Evolutionary conservation across 1,140 invertebrate genomes (phyloP), one percentile per base, ranked within the genome.

Genomic region (Euwallacea similis): DNA sequence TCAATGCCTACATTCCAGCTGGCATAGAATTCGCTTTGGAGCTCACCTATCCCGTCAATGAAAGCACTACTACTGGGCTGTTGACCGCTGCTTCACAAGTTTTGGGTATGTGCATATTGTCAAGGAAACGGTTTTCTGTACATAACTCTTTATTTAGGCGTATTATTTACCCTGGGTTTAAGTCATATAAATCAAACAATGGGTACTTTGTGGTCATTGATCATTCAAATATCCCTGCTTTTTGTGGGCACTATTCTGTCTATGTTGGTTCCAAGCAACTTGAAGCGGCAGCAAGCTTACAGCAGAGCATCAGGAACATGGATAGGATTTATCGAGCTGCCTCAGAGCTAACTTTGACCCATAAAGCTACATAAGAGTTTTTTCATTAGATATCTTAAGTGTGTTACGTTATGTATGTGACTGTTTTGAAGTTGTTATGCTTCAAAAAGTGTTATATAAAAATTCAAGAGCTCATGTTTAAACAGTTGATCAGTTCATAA

Each of bases 21-120:
- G 75, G 77, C 62, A 74, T 76, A 7, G 78, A 79, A 69, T 74
- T 79, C 53, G 76, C 73, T 4, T 75, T 71, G 44, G 78, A 79
- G 71, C 69, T 79, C 42, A 75, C 78, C 7, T 79, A 73, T 65
- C 78, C 78, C 42, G 65, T 69, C 16, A 69, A 73, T 15, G 76
- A 79, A 62, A 75, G 76, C 69, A 79, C 75, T n/a, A 73, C 76
- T 8, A 70, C 74, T 7, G 74, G 78, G 11, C 58, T 79, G 7
- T 50, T 79, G 11, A 72, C 74, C 7, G 71, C 76, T 2, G 60
- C 66, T 9, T 72, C 76, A 6, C 78, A 79, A 69, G 59, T 72
- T 16, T 69, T 78, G 43, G 75, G 74, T 69, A 67, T 16, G 58
- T 58, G 3, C 3, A 4, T 53, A 15, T 53, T 53, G 21, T 53